Evolutionary conservation across 2,797 vertebrate species (phyloP).

Genomic region (Tachyglossus aculeatus): DNA sequence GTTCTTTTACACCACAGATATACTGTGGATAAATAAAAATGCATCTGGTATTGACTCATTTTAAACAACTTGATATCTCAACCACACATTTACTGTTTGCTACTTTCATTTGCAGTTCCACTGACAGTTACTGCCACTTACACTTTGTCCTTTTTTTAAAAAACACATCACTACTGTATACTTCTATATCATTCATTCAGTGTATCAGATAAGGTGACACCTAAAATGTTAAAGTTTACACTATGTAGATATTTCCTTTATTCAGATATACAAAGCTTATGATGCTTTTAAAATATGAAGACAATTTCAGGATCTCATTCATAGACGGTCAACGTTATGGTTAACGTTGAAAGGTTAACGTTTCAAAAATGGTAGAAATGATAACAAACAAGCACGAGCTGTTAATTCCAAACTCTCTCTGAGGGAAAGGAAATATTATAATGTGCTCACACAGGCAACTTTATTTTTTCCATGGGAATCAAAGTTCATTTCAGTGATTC

Average conservation of each 20-base stretch:
- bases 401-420: conserved; percentile 29
- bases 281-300: conserved; percentile 18
- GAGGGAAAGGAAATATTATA: conserved; percentile 24
- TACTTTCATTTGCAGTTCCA: conserved; percentile 36
- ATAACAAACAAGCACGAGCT: conserved; percentile 18
- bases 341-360: no score
- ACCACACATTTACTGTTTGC: conserved; percentile 16
- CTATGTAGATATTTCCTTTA: conserved; percentile 40
- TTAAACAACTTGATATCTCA: conserved; percentile 29
- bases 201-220: conserved; percentile 34
- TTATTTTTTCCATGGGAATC: conserved; percentile 36
- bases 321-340: conserved; percentile 27
- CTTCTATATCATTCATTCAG: conserved; percentile 33
- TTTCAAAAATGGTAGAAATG: conserved; percentile 40
- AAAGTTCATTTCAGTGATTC: conserved; percentile 34
- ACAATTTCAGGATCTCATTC: conserved; percentile 28
- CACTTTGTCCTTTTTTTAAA: conserved; percentile 60
- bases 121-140: neutral
- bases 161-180: conserved; percentile 33
- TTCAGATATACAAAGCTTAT: neutral
- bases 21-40: conserved; percentile 2
- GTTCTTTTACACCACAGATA: conserved; percentile 26
- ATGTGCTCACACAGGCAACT: conserved; percentile 20
- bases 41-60: conserved; percentile 24
- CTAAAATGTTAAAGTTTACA: conserved; percentile 24